Evolutionary conservation across 1,140 invertebrate genomes (phyloP).

Genomic region (Leptoteleia sp.): DNA sequence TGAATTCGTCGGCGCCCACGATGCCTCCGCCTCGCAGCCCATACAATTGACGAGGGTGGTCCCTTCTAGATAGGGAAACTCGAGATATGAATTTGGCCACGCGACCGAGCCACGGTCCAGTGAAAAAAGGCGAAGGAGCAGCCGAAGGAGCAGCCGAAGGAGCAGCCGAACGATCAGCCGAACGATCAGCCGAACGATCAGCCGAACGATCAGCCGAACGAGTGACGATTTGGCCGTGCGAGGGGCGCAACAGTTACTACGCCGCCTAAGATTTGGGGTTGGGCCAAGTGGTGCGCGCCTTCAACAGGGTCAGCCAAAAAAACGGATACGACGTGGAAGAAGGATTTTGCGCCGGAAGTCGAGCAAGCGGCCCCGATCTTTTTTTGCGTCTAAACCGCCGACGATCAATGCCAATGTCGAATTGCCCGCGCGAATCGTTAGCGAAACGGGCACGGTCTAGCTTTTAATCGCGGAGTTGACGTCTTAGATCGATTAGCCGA

Average conservation of each 20-base stretch:
- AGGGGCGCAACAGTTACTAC: slow-evolving; percentile 68
- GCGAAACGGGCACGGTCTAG: slow-evolving; percentile 6
- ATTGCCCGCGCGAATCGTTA: slow-evolving; percentile 16
- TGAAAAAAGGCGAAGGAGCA: no score
- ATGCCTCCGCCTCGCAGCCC: no score
- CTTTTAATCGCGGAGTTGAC: slow-evolving; percentile 17
- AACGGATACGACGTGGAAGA: slow-evolving; percentile 2
- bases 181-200: no score
- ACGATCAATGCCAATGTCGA: slow-evolving; percentile 55
- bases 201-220: no score
- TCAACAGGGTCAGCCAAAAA: slow-evolving; percentile 46
- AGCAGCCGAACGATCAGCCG: no score
- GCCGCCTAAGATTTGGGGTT: slow-evolving; percentile 60
- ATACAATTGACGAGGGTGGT: no score
- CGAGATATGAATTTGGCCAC: slow-evolving; percentile 3
- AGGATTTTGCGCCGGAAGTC: slow-evolving; percentile 6
- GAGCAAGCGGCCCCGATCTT: no score
- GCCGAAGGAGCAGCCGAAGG: no score
- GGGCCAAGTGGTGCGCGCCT: slow-evolving; percentile 58
- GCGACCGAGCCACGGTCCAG: background rate
- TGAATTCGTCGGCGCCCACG: background rate
- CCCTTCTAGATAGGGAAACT: no score
- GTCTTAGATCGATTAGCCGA: slow-evolving; percentile 48
- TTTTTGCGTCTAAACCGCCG: slow-evolving; percentile 2
- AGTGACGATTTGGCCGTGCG: slow-evolving; percentile 33